Evolutionary conservation across 2,888 invertebrate species (phyloP).

Genomic region (Hyposoter dolosus): DNA sequence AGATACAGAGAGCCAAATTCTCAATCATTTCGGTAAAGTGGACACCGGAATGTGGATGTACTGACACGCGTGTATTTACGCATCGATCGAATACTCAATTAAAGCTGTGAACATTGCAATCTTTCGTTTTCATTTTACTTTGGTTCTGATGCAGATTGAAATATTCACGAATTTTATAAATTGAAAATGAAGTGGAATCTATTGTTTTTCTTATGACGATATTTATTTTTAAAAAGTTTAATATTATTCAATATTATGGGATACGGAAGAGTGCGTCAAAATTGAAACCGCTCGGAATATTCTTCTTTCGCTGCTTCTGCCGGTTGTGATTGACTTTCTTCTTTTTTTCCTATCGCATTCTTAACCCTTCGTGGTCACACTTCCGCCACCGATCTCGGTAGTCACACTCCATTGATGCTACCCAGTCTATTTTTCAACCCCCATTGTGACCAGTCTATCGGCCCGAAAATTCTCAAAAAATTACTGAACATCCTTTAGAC

Average conservation of each 20-base stretch:
- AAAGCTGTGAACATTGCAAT: background rate
- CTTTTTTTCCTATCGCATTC: too few species aligned
- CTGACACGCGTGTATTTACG: background rate
- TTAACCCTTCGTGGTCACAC: too few species aligned
- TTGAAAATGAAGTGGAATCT: background rate
- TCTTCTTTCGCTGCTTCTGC: background rate
- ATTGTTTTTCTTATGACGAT: background rate
- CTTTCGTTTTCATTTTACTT: background rate
- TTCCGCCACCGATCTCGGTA: too few species aligned
- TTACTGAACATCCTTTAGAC: too few species aligned
- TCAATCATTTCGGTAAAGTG: background rate
- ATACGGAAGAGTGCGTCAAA: slow-evolving; percentile 31
- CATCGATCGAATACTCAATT: background rate
- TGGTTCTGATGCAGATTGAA: background rate
- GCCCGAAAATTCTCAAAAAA: too few species aligned
- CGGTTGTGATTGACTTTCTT: background rate
- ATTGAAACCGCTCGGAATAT: background rate
- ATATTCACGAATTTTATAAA: background rate
- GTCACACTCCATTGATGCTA: too few species aligned
- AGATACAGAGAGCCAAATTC: background rate
- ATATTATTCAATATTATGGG: background rate
- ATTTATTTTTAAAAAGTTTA: background rate
- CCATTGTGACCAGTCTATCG: too few species aligned
- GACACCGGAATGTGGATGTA: background rate
- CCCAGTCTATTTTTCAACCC: too few species aligned